Evolutionary conservation across 2,113 vertebrate genomes (phyloP), one percentile per base, ranked within the genome.

Genomic region (Seriola quinqueradiata): DNA sequence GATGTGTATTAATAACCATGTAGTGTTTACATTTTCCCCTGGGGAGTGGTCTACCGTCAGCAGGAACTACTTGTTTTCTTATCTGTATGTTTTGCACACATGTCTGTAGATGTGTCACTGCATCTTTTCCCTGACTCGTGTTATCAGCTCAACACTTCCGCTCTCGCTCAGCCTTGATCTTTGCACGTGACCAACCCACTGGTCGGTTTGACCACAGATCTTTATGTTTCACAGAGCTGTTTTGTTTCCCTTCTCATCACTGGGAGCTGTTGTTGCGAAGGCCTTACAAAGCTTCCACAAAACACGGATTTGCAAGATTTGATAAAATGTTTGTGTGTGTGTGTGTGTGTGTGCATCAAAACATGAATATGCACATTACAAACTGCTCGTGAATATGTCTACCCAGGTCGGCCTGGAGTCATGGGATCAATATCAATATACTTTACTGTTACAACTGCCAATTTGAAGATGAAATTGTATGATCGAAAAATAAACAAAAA

Each of bases 131-230:
- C 25, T 79, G 17, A 52, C 38, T 55, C 36, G 2, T 38, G 52
- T 81, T 77, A 87, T 90, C 75, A 69, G 55, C 60, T 81, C 14
- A 8, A 58, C 74, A 58, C 75, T 79, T 87, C 68, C 14, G 2
- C 65, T 81, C 42, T 40, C 44, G 34, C 44, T 69, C 40, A 60
- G 79, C 92, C 90, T 90, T 94, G 92, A 89, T 84, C 90, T 84
- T 85, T 83, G 75, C 70, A 67, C 85, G 2, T 55, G 70, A 6
- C 21, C 17, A 28, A 38, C 10, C 34, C 4, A 34, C 8, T 25
- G 52, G 21, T 48, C 65, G 59, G 34, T 72, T 57, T 65, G 68
- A 78, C 71, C 32, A 16, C 61, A 61, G 10, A 57, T 32, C 3
- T 4, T 3, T 25, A 23, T 60, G 40, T 52, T 52, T 81, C 70